A percentile compares a stretch with the other conserved stretches of the same genome.
These are phyloP conservation scores for Bos indicus DNA, from an alignment of 2,113 vertebrate genomes.

Conservation along the genomic window DNA sequence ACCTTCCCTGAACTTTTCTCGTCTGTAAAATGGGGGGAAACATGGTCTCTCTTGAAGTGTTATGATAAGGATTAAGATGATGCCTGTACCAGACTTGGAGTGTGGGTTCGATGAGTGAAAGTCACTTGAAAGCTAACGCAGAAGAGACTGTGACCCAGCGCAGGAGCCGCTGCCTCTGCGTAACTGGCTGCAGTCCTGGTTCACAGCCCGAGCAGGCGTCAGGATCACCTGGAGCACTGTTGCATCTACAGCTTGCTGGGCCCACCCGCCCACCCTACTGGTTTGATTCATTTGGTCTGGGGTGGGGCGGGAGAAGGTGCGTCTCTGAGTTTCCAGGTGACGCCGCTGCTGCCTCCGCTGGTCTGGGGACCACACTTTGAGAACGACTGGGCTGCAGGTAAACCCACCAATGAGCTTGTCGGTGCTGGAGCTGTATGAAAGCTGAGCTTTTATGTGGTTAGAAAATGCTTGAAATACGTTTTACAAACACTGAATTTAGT, in stretches of 20 bases:
- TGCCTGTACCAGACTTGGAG: background rate
- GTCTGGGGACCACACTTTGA: background rate
- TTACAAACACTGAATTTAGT: background rate
- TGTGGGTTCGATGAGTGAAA: too few relatives aligned
- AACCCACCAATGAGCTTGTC: background rate
- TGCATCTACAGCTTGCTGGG: background rate
- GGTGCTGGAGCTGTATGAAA: fast-evolving
- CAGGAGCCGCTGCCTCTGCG: fast-evolving
- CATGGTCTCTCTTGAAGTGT: background rate
- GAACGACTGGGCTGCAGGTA: background rate
- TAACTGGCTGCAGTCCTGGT: background rate
- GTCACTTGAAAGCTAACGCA: background rate
- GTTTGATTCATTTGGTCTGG: background rate
- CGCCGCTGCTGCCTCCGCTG: background rate
- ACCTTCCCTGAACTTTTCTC: background rate
- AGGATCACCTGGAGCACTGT: background rate
- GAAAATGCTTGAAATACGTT: background rate
- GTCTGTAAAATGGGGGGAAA: background rate
- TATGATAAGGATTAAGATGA: background rate
- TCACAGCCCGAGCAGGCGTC: background rate
- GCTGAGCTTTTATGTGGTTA: background rate
- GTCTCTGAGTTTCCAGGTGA: background rate
- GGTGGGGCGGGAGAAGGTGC: background rate
- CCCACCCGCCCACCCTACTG: background rate
- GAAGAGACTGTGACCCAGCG: background rate